Base-by-base conservation (phyloP, 2,113 vertebrate genomes). In the Coregonus clupeaformis region DNA sequence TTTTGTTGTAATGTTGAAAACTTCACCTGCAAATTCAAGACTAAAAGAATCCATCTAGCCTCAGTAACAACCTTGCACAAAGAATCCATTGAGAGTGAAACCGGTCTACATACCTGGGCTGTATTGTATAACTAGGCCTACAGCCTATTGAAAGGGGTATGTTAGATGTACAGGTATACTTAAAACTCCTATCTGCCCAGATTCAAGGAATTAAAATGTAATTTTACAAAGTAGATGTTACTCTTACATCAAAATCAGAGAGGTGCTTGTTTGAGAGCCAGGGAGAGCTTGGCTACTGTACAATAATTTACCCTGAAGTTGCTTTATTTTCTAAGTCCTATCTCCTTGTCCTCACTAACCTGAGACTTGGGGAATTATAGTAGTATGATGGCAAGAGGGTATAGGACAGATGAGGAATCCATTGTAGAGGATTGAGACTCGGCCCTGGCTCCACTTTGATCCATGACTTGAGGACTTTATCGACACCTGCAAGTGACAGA, bases 111-210 rank as follows among this genome's bases (percentile, higher is more conserved):
- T 77, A 72, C 74, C 74, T 78, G 49, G 65, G 36, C 76, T 49
- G 74, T 75, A 82, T 86, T 75, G 36, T 72, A 78, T 75, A 68
- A 82, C 76, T 22, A 49, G 32, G 57, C 75, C 75, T 65, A 24
- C 77, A 71, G 63, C 81, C 73, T 77, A 60, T 84, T 86, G 80
- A 82, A 52, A 78, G 80, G 81, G 74, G 79, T 69, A 69, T 65
- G 76, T 73, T 77, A 65, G 78, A 80, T 79, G 59, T 77, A 3
- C 60, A 66, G 64, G 73, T 81, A 66, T 47, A 69, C 85, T 82
- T 77, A 81, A 78, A 59, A n/a, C 62, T 84, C 71, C 69, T 72
- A 64, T 77, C 67, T 18, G 7, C 4, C 20, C 57, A 24, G 57
- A 60, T 60, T 22, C n/a, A 24, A 60, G n/a, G 57, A 60, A 6